A percentile compares a stretch with the other conserved stretches of the same genome.
Conservation (phyloP, 2,888 invertebrate species). For the Polydrusus cervinus region DNA sequence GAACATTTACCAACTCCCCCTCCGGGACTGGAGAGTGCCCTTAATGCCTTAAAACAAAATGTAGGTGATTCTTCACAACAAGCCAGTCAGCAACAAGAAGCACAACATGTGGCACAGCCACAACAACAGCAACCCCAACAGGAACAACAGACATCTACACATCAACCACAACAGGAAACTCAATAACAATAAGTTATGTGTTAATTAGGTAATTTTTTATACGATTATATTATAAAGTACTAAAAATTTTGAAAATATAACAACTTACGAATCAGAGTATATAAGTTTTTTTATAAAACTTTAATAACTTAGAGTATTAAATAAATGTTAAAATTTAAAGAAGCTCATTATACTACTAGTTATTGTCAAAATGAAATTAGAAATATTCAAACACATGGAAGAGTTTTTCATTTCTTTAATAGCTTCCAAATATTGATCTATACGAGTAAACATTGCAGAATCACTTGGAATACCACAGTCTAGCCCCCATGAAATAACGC, state of each 20-base stretch:
- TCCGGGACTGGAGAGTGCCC: slow-evolving; percentile 65
- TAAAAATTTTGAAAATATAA: not conserved
- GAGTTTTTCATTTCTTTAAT: not conserved
- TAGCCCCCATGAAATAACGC: not conserved
- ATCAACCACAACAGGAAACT: slow-evolving; percentile 3
- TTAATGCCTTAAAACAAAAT: slow-evolving; percentile 32
- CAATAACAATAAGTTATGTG: slow-evolving; percentile 3
- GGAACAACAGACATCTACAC: slow-evolving; percentile 10
- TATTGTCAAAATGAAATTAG: not conserved
- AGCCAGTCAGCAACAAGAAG: slow-evolving; percentile 3
- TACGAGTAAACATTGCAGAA: not conserved
- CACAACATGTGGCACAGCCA: not conserved
- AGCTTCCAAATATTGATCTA: slow-evolving; percentile 9
- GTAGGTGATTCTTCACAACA: not conserved
- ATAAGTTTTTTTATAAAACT: not conserved
- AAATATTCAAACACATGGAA: not conserved
- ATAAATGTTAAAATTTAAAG: no score
- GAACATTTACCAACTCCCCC: slow-evolving; percentile 77
- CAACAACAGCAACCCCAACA: not conserved
- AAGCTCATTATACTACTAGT: not conserved
- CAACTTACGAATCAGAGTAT: not conserved
- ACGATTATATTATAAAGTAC: not conserved
- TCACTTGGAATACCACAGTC: not conserved
- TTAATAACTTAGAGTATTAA: not conserved
- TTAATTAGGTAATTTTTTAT: not conserved